Conservation (phyloP, 2,113 vertebrate genomes). For the Mellivora capensis region DNA sequence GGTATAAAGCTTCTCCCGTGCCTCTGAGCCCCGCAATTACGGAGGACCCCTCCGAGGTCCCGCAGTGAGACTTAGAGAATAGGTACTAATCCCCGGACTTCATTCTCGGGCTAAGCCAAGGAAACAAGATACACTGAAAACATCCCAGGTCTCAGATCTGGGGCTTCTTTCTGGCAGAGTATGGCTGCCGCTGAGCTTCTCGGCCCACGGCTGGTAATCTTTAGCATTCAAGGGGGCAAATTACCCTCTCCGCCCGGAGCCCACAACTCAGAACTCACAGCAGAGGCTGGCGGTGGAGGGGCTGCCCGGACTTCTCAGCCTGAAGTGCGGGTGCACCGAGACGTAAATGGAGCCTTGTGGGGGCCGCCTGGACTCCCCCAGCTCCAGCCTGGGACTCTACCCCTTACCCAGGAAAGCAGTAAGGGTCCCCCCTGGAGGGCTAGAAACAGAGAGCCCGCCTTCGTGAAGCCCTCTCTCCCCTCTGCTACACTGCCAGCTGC, state of each 20-base stretch:
- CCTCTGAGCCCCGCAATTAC: background rate
- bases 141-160: background rate
- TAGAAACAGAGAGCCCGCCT: background rate
- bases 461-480: background rate
- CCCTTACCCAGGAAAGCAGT: background rate
- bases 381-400: background rate
- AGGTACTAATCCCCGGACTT: background rate
- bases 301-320: background rate
- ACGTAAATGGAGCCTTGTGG: background rate
- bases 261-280: background rate
- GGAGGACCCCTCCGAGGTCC: background rate
- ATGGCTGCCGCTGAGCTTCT: background rate
- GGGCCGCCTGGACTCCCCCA: background rate
- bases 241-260: background rate
- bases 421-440: background rate
- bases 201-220: background rate
- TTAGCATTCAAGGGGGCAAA: background rate
- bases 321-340: background rate
- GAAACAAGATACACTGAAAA: background rate
- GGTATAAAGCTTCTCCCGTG: background rate
- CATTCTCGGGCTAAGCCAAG: background rate
- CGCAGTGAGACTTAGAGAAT: rapidly evolving
- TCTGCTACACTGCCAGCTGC: rapidly evolving
- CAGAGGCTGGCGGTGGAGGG: background rate
- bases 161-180: background rate